These are phyloP conservation scores for Orthosia gracilis DNA, from an alignment of 2,888 invertebrate genomes.

Conservation along the genomic window DNA sequence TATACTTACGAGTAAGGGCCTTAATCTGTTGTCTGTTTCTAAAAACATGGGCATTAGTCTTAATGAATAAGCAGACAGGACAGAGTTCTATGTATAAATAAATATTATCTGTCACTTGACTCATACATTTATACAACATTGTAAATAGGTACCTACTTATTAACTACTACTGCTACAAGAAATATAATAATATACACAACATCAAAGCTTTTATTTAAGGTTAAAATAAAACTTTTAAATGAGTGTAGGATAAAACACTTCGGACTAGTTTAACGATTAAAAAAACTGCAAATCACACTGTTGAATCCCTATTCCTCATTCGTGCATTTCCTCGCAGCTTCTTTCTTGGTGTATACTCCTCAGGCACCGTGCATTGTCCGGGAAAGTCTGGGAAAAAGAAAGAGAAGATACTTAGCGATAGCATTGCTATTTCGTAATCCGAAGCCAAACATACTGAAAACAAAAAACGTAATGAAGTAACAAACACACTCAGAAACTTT, in stretches of 20 bases:
- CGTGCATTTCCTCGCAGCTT: too few relatives aligned
- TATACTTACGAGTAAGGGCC: too few relatives aligned
- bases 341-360: too few relatives aligned
- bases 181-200: not conserved
- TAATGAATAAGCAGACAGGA: constrained; percentile 16
- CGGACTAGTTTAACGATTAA: not conserved
- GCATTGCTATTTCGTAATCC: too few relatives aligned
- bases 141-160: not conserved
- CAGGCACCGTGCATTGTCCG: too few relatives aligned
- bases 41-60: not conserved
- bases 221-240: not conserved
- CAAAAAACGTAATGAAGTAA: too few relatives aligned
- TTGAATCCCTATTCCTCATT: not conserved
- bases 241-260: not conserved
- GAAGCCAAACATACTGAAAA: too few relatives aligned
- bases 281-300: too few relatives aligned
- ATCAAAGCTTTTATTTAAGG: not conserved
- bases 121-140: constrained; percentile 10
- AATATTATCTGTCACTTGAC: not conserved
- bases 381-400: too few relatives aligned
- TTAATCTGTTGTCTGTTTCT: constrained; percentile 4
- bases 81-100: constrained; percentile 2
- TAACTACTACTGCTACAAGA: not conserved
- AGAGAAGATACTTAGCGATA: too few relatives aligned
- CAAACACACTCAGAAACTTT: too few relatives aligned